phyloP scores from a whole-genome alignment of 2,797 vertebrate genomes.

The Dipus sagitta region DNA sequence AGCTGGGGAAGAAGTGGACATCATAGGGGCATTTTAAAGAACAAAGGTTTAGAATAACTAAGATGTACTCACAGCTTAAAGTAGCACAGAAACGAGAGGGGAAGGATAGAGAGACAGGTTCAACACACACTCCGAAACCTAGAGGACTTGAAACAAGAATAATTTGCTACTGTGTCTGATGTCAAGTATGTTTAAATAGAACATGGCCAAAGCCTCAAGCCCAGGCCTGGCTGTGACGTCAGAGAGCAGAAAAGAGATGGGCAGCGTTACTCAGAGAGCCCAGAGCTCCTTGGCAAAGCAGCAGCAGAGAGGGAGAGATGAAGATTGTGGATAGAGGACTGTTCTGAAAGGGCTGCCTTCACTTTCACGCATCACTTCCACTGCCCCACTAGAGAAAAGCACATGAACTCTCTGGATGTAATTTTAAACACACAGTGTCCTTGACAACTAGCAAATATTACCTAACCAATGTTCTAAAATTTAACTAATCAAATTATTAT shows the following conservation, averaged over 20 bases:
- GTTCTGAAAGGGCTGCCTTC: background rate
- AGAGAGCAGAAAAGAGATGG: slow-evolving; percentile 19
- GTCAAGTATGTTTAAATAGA: background rate
- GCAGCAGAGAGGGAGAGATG: background rate
- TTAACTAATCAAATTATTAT: slow-evolving; percentile 1
- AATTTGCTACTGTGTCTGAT: background rate
- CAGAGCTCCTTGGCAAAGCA: background rate
- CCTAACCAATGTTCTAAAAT: background rate
- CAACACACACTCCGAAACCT: background rate
- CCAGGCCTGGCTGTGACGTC: background rate
- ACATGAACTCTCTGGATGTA: background rate
- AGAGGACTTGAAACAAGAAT: background rate
- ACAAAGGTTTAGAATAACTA: background rate
- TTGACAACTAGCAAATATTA: background rate
- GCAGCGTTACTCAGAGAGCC: background rate
- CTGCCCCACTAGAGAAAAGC: background rate
- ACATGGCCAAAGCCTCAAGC: background rate
- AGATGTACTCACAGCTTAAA: background rate
- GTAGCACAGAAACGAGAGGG: background rate
- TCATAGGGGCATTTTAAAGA: background rate
- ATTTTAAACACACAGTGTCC: background rate
- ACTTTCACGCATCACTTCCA: background rate
- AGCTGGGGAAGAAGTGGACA: background rate
- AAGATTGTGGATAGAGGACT: background rate
- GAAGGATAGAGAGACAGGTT: background rate